Evolutionary conservation across 2,113 vertebrate genomes (phyloP), one percentile per base, ranked within the genome.

Genomic region (Eclectus roratus): DNA sequence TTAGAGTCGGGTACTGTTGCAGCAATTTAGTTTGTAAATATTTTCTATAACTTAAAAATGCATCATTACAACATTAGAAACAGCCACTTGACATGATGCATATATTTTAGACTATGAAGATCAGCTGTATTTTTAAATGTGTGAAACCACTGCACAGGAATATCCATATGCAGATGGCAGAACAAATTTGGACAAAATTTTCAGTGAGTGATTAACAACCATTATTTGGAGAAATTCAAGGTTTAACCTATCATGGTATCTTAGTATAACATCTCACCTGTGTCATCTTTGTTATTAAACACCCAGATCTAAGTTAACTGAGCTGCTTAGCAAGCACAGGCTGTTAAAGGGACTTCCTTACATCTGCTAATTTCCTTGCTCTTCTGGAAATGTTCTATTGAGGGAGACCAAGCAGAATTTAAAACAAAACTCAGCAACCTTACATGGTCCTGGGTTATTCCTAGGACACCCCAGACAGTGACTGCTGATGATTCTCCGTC

Each of bases 281-380:
- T 56, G 60, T 50, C 91, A 89, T 80, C 74, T 96, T 41, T 52
- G 78, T 93, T 93, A 90, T 91, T 96, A 83, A 94, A 91, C 46
- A 90, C 23, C 10, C 76, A 44, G 21, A 89, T 91, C 83, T 85
- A 66, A 87, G 93, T 93, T 96, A 91, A 87, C 39, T 33, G 66
- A 82, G 79, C 71, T 94, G 58, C 66, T 94, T 77, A 77, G 81
- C 46, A 79, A 81, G 60, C 33, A 44, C 24, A 74, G 43, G 27
- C 55, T 88, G 7, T 49, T 71, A 39, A 46, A 55, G 55, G 55
- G 37, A n/a, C 35, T 23, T 95, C 79, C 56, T 81, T 70, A 68
- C 39, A 76, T 84, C 72, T 79, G 80, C 65, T 72, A 33, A 33
- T 55, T 91, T 76, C 46, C n/a, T 91, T 83, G 46, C 17, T 77